Evolutionary conservation across 2,888 invertebrate genomes (phyloP).

Genomic region (Parnassius orleans): DNA sequence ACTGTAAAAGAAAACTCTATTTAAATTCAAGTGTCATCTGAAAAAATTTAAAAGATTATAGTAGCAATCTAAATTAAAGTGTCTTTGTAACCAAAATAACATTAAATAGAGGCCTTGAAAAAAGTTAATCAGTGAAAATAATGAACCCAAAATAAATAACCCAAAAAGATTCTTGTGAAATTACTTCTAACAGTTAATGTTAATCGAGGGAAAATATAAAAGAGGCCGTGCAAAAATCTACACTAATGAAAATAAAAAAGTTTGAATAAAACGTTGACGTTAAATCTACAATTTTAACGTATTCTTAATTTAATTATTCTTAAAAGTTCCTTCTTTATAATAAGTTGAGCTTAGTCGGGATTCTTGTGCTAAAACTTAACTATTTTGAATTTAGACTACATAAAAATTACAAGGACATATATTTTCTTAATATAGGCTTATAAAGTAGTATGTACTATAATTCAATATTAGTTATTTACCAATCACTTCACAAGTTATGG

Average conservation of each 20-base stretch:
- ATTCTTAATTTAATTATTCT: slow-evolving; percentile 2
- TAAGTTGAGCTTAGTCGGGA: not conserved
- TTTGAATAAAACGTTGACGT: slow-evolving; percentile 18
- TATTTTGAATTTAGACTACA: not conserved
- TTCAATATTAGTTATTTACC: no score
- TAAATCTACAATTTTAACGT: slow-evolving; percentile 2
- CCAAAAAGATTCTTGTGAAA: slow-evolving; percentile 28
- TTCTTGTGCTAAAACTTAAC: not conserved
- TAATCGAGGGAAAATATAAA: slow-evolving; percentile 23
- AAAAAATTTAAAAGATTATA: not conserved
- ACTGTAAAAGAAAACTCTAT: no score
- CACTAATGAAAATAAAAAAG: slow-evolving; percentile 25
- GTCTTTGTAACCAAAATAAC: slow-evolving; percentile 21
- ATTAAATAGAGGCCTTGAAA: slow-evolving; percentile 29
- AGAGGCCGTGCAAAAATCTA: slow-evolving; percentile 24
- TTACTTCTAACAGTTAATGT: slow-evolving; percentile 24
- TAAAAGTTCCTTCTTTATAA: not conserved
- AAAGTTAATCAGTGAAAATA: slow-evolving; percentile 33
- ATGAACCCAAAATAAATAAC: slow-evolving; percentile 29
- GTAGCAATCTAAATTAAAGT: slow-evolving; percentile 1
- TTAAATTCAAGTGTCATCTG: not conserved
- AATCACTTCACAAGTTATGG: no score
- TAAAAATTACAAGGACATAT: no score
- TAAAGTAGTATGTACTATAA: no score
- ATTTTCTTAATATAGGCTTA: no score